Evolutionary conservation across 2,888 invertebrate species (phyloP).

Genomic region (Euclidia mi): DNA sequence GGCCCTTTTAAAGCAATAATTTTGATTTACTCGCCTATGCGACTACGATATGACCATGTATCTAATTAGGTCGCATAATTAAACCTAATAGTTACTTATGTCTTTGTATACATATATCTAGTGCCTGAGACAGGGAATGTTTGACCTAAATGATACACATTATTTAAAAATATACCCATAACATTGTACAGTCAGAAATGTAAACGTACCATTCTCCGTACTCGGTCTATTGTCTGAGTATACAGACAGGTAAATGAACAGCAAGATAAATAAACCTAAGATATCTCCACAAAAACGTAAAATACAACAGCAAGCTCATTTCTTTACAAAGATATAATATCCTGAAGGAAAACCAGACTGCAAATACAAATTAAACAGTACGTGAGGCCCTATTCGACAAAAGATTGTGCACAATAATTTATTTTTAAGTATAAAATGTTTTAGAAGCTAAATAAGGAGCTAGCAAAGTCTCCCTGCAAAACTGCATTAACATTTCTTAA

Average conservation of each 20-base stretch:
- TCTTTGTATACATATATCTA: no score
- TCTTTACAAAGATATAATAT: conserved; percentile 38
- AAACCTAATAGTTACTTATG: no score
- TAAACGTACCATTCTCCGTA: not conserved
- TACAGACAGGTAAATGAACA: not conserved
- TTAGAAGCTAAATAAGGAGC: conserved; percentile 36
- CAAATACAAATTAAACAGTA: conserved; percentile 52
- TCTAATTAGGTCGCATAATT: no score
- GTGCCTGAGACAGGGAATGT: no score
- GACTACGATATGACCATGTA: no score
- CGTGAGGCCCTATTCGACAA: conserved; percentile 37
- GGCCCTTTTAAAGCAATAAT: no score
- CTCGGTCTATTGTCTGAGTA: not conserved
- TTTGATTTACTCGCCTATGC: no score
- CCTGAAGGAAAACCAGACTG: conserved; percentile 28
- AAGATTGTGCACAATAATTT: conserved; percentile 62
- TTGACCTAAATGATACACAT: no score
- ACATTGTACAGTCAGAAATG: no score
- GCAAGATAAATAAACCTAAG: not conserved
- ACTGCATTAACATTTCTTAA: conserved; percentile 68
- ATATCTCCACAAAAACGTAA: not conserved
- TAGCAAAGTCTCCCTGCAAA: conserved; percentile 43
- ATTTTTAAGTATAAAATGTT: conserved; percentile 51
- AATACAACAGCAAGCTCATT: not conserved
- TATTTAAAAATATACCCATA: no score